These are phyloP conservation scores for Spodoptera frugiperda DNA, from an alignment of 1,140 invertebrate genomes.

Conservation along the genomic window DNA sequence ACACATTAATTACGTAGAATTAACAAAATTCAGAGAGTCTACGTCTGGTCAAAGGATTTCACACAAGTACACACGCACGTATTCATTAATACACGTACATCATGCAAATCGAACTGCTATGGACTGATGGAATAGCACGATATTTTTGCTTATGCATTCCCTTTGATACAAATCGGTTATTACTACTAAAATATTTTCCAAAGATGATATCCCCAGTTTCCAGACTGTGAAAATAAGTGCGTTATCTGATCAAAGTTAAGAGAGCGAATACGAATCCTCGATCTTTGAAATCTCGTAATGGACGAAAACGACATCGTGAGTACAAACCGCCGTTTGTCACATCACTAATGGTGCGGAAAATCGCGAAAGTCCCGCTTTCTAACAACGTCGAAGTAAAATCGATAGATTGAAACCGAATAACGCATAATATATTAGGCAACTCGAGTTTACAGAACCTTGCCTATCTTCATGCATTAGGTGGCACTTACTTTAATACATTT, in stretches of 20 bases:
- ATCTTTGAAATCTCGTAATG: constrained; percentile 74
- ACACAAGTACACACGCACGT: too few species aligned
- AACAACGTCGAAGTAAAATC: constrained; percentile 61
- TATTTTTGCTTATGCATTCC: too few species aligned
- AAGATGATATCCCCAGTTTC: constrained; percentile 29
- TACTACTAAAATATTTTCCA: neutral
- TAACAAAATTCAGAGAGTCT: neutral
- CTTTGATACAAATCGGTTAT: constrained; percentile 20
- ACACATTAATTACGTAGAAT: constrained; percentile 12
- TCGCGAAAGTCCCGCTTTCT: constrained; percentile 71
- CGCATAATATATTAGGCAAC: constrained; percentile 57
- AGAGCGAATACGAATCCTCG: constrained; percentile 68
- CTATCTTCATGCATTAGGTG: constrained; percentile 20
- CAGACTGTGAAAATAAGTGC: constrained; percentile 55
- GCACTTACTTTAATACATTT: constrained; percentile 36
- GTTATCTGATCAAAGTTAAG: constrained; percentile 61
- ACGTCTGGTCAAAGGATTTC: neutral
- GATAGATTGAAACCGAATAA: constrained; percentile 69
- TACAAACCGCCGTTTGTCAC: constrained; percentile 80
- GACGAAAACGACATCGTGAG: constrained; percentile 76
- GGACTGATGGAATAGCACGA: too few species aligned
- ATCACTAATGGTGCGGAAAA: constrained; percentile 78
- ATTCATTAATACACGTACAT: neutral
- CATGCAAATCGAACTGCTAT: neutral
- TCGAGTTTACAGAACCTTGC: constrained; percentile 28